Base-by-base conservation (phyloP, 2,888 invertebrate species). In the Sicus ferrugineus region DNA sequence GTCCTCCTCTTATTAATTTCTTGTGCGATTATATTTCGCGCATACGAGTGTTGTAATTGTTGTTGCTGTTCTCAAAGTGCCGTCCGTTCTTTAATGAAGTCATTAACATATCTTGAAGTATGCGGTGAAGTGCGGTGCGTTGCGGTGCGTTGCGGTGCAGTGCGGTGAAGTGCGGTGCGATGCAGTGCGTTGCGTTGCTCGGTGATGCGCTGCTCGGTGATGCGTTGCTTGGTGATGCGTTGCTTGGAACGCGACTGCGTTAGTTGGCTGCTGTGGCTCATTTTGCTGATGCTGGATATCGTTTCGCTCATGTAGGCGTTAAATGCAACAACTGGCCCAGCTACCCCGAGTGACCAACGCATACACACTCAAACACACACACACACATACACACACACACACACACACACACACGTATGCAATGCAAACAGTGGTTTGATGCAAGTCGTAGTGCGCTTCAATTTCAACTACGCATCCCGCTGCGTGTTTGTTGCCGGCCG, bases 21-120 rank as follows among this genome's bases (percentile, higher is more conserved):
- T 54, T 54, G 26, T 54, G 23, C 52, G 38, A n/a, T 34, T 61
- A 5, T 34, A 19, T 34, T 28, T 50, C n/a, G n/a, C 48, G 11
- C 19, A 23, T 52, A 21, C 38, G 21, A 4, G 2, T 61, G 42
- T 61, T 34, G 56, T 56, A 23, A 11, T 56, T 42, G 23, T 61
- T 34, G 34, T 16, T 42, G 19, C 42, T n/a, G 42, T 9, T 48
- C 26, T 31, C 34, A 48, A 19, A 26, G 16, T 42, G 38, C 52
- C 46, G 31, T 19, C 46, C 5, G 34, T 58, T 59, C 58, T 67
- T 58, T 59, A 67, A 67, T 67, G 67, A 67, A 67, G 67, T 67
- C 67, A 67, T 67, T 67, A 67, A 59, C 67, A 67, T 67, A 67
- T 59, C 48, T 56, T 67, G 67, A 21, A 23, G 46, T 48, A 19